phyloP scores from a whole-genome alignment of 2,113 vertebrate species.

The Aythya baeri region DNA sequence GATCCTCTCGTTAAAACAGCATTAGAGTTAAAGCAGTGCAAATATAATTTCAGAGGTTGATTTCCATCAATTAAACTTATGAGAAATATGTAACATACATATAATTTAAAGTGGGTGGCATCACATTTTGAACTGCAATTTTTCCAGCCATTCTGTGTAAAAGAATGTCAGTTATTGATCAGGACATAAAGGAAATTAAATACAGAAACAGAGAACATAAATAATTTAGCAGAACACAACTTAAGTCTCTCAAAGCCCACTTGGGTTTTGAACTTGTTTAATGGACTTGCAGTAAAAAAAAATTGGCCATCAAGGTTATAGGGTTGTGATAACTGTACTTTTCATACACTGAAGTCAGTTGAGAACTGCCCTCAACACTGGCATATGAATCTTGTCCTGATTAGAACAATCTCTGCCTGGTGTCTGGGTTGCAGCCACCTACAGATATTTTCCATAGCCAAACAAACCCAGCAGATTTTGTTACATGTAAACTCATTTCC shows the following conservation, averaged over 20 bases:
- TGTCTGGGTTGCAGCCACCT: neutral
- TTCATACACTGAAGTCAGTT: neutral
- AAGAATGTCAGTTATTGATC: neutral
- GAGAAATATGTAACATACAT: neutral
- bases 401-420: neutral
- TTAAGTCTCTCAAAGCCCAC: neutral
- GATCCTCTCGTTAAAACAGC: neutral
- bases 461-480: neutral
- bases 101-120: neutral
- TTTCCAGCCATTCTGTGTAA: neutral
- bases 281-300: neutral
- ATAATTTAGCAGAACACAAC: neutral
- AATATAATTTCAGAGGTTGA: neutral
- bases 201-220: neutral
- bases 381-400: neutral
- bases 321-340: neutral
- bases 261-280: neutral
- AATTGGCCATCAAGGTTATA: neutral
- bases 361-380: neutral
- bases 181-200: neutral
- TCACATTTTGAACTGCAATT: neutral
- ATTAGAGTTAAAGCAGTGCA: neutral
- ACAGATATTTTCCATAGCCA: neutral
- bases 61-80: neutral
- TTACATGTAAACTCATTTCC: conserved; percentile 25